Base-by-base conservation (phyloP, 2,888 invertebrate species). In the Nomada fabriciana region DNA sequence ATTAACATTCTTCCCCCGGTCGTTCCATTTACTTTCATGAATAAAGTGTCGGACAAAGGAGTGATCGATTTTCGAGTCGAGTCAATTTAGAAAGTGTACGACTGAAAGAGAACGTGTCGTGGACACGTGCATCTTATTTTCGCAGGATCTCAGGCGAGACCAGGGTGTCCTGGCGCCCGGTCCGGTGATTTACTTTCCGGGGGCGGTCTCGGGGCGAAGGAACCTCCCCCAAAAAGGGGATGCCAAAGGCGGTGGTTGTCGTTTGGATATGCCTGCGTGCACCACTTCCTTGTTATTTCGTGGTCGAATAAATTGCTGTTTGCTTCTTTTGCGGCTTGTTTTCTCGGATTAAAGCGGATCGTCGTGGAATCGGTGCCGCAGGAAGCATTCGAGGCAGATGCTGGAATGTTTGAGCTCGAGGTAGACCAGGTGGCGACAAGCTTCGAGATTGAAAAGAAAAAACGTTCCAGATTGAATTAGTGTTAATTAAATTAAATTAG, bases 71-170 rank as follows among this genome's bases (percentile, higher is more conserved):
- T 7, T 57, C 20, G 11, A 15, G 25, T 57, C 0, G 20, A 25
- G 20, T 23, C 13, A 57, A 20, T 57, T 23, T 23, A 25, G 57
- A 23, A 57, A 57, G 29, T 13, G 0, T 23, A 1, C 10, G 61
- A 57, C 2, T 42, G n/a, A 67, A 61, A 20, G n/a, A 43, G 13
- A 15, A 69, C n/a, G 69, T 13, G 36, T 53, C 61, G 60, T 15
- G 18, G 65, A 88, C 93, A 93, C 87, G 89, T 93, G 93, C 85
- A 89, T 90, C 93, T 92, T 92, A 92, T 93, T 93, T 93, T 89
- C 86, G 88, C 89, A 90, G 90, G 88, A 91, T 88, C 83, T 89
- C 78, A 86, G 83, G 86, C 88, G 87, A 87, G 75, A 89, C 89
- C 80, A 73, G 83, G 75, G 67, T 86, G 82, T 90, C 90, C 90